Evolutionary conservation across 2,797 vertebrate genomes (phyloP), one percentile per base, ranked within the genome.

Genomic region (Dermochelys coriacea): DNA sequence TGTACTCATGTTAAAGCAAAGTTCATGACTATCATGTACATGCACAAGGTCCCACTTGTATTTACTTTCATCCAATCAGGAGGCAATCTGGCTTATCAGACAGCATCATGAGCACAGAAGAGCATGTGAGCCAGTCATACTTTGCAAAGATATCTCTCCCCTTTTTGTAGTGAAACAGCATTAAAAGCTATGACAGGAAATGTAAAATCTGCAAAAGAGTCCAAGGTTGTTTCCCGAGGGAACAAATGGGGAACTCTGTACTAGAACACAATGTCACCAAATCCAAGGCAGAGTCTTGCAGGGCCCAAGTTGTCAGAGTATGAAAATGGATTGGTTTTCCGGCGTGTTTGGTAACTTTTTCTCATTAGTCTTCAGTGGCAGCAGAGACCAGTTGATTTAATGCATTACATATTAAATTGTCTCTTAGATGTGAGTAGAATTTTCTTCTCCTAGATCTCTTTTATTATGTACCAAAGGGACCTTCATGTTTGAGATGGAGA

Each of bases 261-360:
- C 86, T 29, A 41, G 86, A 90, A 88, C 68, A 84, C 12, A 74
- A 45, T 41, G 25, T 75, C 71, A 45, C 41, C 71, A 86, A 89
- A 94, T 86, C 87, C 90, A 87, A 10, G 0, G 90, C 87, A 93
- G 41, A 86, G 80, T 5, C 49, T 94, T 91, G 87, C 94, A 88
- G 71, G 90, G 91, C 80, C 78, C 59, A 68, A 82, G 19, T 80
- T 89, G 88, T 64, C 95, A 82, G 75, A 94, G 87, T 71, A 94
- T 31, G 59, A 95, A 94, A 96, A 96, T 90, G 86, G 89, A 91
- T 84, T 87, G 85, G 71, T 51, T 94, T 74, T 45, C 23, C 5
- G 12, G 37, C 10, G 10, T 6, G 21, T 95, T 95, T 96, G 84
- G 64, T 84, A 92, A 85, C 93, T 95, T 94, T 54, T 90, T 94